Evolutionary conservation across 1,140 invertebrate genomes (phyloP), one percentile per base, ranked within the genome.

Genomic region (Trachelipus rathkii): DNA sequence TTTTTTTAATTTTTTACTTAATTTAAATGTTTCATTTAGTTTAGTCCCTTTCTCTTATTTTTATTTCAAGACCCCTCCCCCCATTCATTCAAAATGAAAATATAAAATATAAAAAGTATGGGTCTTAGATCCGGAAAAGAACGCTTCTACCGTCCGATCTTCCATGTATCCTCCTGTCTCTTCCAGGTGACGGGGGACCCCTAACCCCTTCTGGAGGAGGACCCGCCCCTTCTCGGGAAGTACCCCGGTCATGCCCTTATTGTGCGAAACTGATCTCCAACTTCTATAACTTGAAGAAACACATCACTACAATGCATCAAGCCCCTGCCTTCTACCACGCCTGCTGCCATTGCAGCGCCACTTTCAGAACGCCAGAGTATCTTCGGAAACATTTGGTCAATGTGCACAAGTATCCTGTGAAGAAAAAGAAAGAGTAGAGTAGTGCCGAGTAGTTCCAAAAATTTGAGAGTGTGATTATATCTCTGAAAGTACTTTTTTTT

Each of bases 241-340:
- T 81, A 46, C 79, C 79, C 50, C 79, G 76, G 44, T 81, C 74
- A 15, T 81, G 79, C 72, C 79, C 79, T 21, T 78, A 76, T 77
- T 81, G 79, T 75, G 72, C 74, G 71, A 81, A 81, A 75, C 72
- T 81, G 53, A 81, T 81, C 79, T 78, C 76, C 74, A 81, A 81
- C 79, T 81, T 81, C 77, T 81, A 81, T 77, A 81, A 81, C 69
- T 77, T 81, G 73, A 81, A 81, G 77, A 81, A 81, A 72, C 79
- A 81, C 79, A 81, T 81, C 77, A 68, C 77, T 60, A 81, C 79
- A 72, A 81, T 81, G 79, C 79, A 81, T 69, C 79, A 81, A 74
- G 46, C 77, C 44, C 79, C 79, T 44, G 50, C 75, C 23, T 74
- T 74, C 77, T 81, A 81, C 79, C 79, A 81, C 72, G 75, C 79